Base-by-base conservation (phyloP, 1,140 invertebrate species). In the Pseudomyrmex concolor region DNA sequence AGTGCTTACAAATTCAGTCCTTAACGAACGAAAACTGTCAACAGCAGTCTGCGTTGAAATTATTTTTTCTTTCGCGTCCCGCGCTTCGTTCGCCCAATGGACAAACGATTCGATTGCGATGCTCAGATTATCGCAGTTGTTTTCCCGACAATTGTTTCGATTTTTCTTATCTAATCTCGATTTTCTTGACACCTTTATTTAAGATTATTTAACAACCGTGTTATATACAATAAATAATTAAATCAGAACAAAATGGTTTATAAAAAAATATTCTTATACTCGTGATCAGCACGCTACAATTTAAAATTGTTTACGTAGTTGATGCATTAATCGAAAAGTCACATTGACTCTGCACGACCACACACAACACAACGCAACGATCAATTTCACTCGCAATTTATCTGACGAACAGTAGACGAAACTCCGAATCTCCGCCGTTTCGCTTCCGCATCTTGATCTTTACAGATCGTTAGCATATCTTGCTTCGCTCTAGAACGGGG, bases 21-120 rank as follows among this genome's bases (percentile, higher is more conserved):
- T 86, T 87, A 87, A 87, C 86, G 85, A 87, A 87, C 85, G 83
- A 87, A 86, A 87, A 87, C 85, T 86, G 86, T 86, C 86, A 87
- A 80, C 85, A 73, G 60, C 86, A 87, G 85, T 87, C 81, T 64
- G 86, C 43, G 62, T 43, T 78, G 81, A 80, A 87, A 84, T 87
- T 86, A 87, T 87, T 87, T 87, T 71, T 80, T 71, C 66, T 54
- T 86, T 59, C 84, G 62, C 50, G 34, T 34, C 43, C 60, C 60
- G 15, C 25, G 71, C 83, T 83, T 66, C 22, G 55, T 71, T 87
- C 72, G 80, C 86, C 86, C 4, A 70, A 87, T 72, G 57, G 50
- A 76, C 78, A 83, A 85, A 76, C 59, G 1, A 48, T 51, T 68
- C 34, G 66, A 66, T 43, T 57, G 8, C 66, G 34, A 48, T 54